A percentile compares a stretch with the other conserved stretches of the same genome.
Evolutionary conservation across 2,888 invertebrate genomes (phyloP).

Genomic region (Protophormia terraenovae): DNA sequence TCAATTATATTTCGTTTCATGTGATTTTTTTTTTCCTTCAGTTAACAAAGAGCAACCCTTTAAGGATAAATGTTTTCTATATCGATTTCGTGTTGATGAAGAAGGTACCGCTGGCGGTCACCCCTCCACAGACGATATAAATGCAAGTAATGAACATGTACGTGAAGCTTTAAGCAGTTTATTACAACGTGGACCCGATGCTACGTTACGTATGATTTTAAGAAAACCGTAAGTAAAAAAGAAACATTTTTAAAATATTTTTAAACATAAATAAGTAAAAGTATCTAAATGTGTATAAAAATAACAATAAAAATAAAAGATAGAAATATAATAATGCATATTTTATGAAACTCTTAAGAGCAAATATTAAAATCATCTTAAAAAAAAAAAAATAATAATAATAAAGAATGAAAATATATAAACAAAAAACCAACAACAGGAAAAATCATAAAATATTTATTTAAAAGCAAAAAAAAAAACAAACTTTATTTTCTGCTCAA

Average conservation of each 20-base stretch:
- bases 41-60: conserved; percentile 90
- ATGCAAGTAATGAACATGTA: conserved; percentile 87
- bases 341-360: conserved; percentile 31
- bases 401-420: no score
- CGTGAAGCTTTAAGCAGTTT: conserved; percentile 86
- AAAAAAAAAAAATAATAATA: neutral
- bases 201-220: conserved; percentile 89
- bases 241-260: neutral
- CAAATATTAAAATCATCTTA: conserved; percentile 23
- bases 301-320: neutral
- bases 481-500: conserved; percentile 13
- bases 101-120: conserved; percentile 84
- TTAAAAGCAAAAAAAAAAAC: conserved; percentile 1
- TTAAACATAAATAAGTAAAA: neutral
- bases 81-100: conserved; percentile 90
- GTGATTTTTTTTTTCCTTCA: conserved; percentile 74
- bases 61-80: conserved; percentile 91
- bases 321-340: conserved; percentile 2
- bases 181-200: conserved; percentile 89
- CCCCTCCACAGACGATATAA: conserved; percentile 84
- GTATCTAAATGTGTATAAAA: neutral
- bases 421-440: neutral
- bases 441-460: conserved; percentile 41
- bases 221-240: conserved; percentile 87
- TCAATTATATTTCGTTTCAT: neutral